Base-by-base conservation (phyloP, 2,113 vertebrate species). In the Garra rufa region DNA sequence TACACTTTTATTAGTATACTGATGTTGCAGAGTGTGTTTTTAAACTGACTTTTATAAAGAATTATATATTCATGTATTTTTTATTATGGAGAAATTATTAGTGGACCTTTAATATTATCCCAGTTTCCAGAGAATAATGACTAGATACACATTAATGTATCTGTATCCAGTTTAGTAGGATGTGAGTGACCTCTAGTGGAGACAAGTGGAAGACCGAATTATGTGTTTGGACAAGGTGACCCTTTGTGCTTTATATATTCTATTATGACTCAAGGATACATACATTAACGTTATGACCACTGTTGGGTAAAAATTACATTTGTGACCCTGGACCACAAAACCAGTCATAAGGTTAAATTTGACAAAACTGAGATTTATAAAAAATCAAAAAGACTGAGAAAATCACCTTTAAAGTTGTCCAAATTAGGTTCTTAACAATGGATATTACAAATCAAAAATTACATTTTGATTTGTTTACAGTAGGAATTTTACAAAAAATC, bases 121-220 rank as follows among this genome's bases (percentile, higher is more conserved):
- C 52, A 21, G 19, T 55, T 55, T 55, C 7, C 21, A n/a, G 9
- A 19, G 21, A n/a, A 55, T 52, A 52, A 21, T 52, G 50, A 5
- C 34, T 34, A 34, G 50, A 52, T 21, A 10, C 50, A 7, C n/a
- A 24, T 11, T 24, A 26, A 28, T 52, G 6, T 19, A 14, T 7
- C 26, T 15, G 5, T 30, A 13, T 34, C 41, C 9, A 21, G n/a
- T 59, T 70, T 50, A 17, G 43, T 78, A 63, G 50, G n/a, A 46
- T 59, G 9, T 28, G 50, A 30, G 38, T 75, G 79, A 15, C 80
- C 75, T 34, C 81, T 83, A 83, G 81, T 79, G 85, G 80, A 38
- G 61, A 71, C 52, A 8, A 3, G 30, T 30, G 10, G 28, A 41
- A 44, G 70, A 73, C 70, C 24, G 21, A 67, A 38, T 67, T 19